Base-by-base conservation (phyloP, 1,140 invertebrate species). In the Drosophila bocki region DNA sequence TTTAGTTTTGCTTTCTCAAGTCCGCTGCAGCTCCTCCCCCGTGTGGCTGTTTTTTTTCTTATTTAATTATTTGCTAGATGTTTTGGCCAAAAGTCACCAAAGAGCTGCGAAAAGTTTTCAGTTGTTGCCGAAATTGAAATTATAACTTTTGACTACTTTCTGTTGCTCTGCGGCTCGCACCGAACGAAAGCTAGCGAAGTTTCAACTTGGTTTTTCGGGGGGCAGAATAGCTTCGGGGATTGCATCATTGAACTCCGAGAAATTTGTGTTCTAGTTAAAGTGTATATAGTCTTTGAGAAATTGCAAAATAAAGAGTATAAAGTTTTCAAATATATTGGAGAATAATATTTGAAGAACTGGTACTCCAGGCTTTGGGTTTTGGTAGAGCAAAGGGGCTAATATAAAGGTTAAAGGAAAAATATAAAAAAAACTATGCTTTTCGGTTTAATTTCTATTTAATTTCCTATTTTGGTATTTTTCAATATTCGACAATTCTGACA, bases 41-140 rank as follows among this genome's bases (percentile, higher is more conserved):
- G 35, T 47, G 65, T 33, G 44, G 33, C 61, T 22, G 7, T 56
- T 79, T 57, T 68, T 57, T 69, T 85, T 70, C 58, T 72, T 74
- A 74, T 85, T 85, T 86, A 86, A 85, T 85, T 87, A 85, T 82
- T 82, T 79, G 53, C 74, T 68, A 60, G 69, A 71, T 71, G 53
- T 72, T 72, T 72, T 35, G 80, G 45, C 57, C 63, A 75, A 80
- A 53, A 82, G 75, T 79, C 80, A 65, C 44, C 53, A 65, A 80
- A 64, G 58, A 65, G 69, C 77, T 71, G 65, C 57, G 50, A 78
- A 86, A 78, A 63, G 70, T 86, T 78, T 74, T 62, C 64, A 63
- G 50, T 78, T 81, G 67, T 81, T 85, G 74, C 62, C 65, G 57
- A 77, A 85, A 82, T 86, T 75, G 59, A 85, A 82, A 86, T 86